Evolutionary conservation across 2,797 vertebrate genomes (phyloP).

Genomic region (Eutrigla gurnardus): DNA sequence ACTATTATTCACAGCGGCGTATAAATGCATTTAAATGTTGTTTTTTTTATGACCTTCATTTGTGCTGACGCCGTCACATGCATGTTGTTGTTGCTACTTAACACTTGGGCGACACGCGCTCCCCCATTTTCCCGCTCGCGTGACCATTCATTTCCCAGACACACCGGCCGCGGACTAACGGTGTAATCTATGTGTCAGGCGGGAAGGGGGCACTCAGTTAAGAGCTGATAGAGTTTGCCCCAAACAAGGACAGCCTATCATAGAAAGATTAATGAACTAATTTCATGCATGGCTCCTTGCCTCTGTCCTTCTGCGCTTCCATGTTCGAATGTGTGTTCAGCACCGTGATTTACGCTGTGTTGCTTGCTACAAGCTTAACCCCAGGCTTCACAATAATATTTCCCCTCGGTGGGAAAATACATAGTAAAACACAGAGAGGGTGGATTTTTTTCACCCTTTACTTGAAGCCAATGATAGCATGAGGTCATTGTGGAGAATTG

Average conservation of each 20-base stretch:
- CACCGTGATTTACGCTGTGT: conserved; percentile 73
- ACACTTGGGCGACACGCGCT: conserved; percentile 66
- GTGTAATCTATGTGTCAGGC: conserved; percentile 82
- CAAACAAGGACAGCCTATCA: conserved; percentile 84
- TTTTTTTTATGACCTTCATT: conserved; percentile 76
- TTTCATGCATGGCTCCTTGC: conserved; percentile 84
- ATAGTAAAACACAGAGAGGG: conserved; percentile 54
- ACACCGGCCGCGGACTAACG: conserved; percentile 68
- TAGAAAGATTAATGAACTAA: conserved; percentile 85
- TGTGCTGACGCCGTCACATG: conserved; percentile 31
- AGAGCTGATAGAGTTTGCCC: conserved; percentile 84
- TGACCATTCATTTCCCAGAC: conserved; percentile 76
- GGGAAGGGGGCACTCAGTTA: conserved; percentile 75
- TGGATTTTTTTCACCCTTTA: conserved; percentile 48
- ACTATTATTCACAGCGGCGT: background rate
- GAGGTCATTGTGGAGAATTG: conserved; percentile 41
- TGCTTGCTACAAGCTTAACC: conserved; percentile 72
- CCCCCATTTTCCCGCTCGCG: conserved; percentile 60
- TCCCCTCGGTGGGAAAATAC: conserved; percentile 66
- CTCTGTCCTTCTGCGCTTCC: conserved; percentile 79
- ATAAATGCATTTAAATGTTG: conserved; percentile 46
- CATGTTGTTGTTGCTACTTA: conserved; percentile 73
- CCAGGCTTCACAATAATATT: conserved; percentile 75
- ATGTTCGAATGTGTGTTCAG: conserved; percentile 76
- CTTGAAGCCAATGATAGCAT: conserved; percentile 13